Evolutionary conservation across 1,140 invertebrate genomes (phyloP).

Genomic region (Procambarus clarkii): DNA sequence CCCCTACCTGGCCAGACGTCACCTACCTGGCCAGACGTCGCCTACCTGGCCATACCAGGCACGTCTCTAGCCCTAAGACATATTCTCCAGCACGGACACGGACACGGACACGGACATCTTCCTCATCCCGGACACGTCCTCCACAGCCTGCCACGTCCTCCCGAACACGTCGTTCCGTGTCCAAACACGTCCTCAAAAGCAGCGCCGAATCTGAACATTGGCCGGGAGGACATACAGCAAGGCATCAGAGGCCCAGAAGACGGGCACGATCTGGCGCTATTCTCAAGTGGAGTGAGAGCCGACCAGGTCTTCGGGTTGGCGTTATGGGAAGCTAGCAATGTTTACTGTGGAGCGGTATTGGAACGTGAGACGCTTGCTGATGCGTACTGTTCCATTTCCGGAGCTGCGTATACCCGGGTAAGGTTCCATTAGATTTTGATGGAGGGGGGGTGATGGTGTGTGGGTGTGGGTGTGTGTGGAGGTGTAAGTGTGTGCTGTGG

Average conservation of each 20-base stretch:
- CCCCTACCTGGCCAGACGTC: background rate
- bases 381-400: background rate
- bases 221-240: no score
- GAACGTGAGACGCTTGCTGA: background rate
- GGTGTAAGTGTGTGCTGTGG: no score
- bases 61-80: background rate
- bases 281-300: background rate
- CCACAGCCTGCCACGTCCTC: background rate
- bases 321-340: background rate
- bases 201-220: no score
- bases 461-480: no score
- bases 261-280: background rate
- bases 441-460: background rate
- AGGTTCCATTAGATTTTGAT: background rate
- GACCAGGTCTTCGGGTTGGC: background rate
- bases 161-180: background rate
- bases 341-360: background rate
- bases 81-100: background rate
- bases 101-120: background rate
- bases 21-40: no score
- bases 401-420: no score
- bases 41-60: no score
- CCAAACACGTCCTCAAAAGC: background rate
- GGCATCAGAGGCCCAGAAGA: background rate
- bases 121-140: no score